These are phyloP conservation scores for Hippoglossus stenolepis DNA, from an alignment of 2,113 vertebrate genomes.

Conservation along the genomic window DNA sequence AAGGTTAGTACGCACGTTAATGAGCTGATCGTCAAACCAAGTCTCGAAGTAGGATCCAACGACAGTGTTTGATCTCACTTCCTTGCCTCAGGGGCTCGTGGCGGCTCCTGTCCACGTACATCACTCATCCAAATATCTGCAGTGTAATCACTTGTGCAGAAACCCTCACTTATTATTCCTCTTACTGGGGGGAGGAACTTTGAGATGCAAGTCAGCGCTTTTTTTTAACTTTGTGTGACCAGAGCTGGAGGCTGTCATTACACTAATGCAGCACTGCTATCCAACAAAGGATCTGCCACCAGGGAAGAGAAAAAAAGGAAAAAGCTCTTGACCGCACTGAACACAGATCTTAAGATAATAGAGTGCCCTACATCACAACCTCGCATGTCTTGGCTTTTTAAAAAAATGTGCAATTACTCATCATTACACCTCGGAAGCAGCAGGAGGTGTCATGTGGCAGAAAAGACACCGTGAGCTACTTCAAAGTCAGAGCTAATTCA, in stretches of 20 bases:
- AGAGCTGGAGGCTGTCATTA: constrained; percentile 70
- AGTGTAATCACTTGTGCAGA: constrained; percentile 67
- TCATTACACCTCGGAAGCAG: constrained; percentile 26
- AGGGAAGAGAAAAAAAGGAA: neutral
- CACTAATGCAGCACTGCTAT: constrained; percentile 69
- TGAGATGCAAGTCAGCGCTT: constrained; percentile 71
- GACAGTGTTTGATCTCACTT: constrained; percentile 20
- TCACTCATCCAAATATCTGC: constrained; percentile 74
- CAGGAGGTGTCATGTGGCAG: neutral
- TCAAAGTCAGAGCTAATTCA: constrained; percentile 3
- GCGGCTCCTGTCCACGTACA: constrained; percentile 32
- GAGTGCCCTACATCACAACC: constrained; percentile 41
- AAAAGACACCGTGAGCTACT: neutral
- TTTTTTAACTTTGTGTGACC: constrained; percentile 67
- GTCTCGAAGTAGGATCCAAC: constrained; percentile 5
- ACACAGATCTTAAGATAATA: constrained; percentile 53
- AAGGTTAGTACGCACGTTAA: constrained; percentile 27
- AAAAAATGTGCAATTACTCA: constrained; percentile 32
- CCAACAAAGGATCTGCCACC: constrained; percentile 51
- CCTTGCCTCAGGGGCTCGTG: constrained; percentile 1
- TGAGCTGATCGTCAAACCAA: constrained; percentile 21
- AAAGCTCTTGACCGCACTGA: constrained; percentile 9
- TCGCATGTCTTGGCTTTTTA: constrained; percentile 22
- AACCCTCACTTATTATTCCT: constrained; percentile 43
- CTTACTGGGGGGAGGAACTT: constrained; percentile 52